Percentiles rank a stretch among this genome's conserved stretches.
These are phyloP conservation scores for Epistrophe grossulariae DNA, from an alignment of 2,888 invertebrate species.

Conservation along the genomic window DNA sequence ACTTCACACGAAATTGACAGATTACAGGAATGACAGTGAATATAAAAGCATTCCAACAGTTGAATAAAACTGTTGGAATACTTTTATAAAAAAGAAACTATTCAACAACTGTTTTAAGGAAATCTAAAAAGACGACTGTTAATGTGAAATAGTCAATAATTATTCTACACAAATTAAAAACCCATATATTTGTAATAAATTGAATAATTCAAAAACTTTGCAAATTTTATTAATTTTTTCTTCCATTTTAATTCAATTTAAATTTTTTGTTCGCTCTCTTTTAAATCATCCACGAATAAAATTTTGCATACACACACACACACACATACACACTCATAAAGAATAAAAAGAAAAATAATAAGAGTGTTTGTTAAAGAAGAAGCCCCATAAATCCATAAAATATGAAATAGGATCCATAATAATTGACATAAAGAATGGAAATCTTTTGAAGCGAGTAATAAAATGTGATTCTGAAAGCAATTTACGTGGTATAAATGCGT, in stretches of 20 bases:
- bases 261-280: background rate
- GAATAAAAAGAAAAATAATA: background rate
- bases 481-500: conserved; percentile 58
- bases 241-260: conserved; percentile 2
- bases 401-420: conserved; percentile 63
- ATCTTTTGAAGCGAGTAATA: conserved; percentile 44
- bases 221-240: background rate
- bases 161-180: no score
- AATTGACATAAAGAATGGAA: conserved; percentile 41
- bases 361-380: background rate
- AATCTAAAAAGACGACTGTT: no score
- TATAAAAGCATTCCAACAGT: no score
- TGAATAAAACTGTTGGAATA: no score
- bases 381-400: conserved; percentile 51
- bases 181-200: background rate
- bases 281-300: background rate
- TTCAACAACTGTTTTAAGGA: no score
- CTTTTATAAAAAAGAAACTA: no score
- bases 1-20: no score
- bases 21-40: no score
- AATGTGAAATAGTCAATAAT: no score
- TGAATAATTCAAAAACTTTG: no score
- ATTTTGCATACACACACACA: conserved; percentile 2
- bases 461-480: conserved; percentile 59
- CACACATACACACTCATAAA: background rate